Conservation (phyloP, 2,113 vertebrate species). For the Brachirus orientalis region DNA sequence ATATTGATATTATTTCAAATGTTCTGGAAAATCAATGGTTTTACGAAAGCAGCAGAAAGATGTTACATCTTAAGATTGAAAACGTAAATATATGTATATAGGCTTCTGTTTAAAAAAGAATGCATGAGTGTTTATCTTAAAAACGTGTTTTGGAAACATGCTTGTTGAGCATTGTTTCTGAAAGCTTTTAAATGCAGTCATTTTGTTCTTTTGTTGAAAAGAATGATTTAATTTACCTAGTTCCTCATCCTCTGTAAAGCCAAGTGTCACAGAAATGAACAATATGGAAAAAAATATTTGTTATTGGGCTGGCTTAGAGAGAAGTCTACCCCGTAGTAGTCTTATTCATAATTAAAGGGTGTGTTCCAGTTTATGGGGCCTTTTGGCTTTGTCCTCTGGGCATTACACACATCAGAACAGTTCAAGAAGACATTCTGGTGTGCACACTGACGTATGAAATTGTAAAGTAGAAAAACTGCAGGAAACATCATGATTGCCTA, state of each 20-base stretch:
- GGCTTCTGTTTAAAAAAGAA: neutral
- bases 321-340: slow-evolving; percentile 41
- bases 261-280: slow-evolving; percentile 71
- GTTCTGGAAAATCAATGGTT: neutral
- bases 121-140: slow-evolving; percentile 12
- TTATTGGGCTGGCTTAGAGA: slow-evolving; percentile 56
- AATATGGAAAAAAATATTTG: slow-evolving; percentile 66
- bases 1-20: neutral
- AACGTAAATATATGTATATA: slow-evolving; percentile 77
- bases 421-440: slow-evolving; percentile 44
- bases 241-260: slow-evolving; percentile 80
- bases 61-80: slow-evolving; percentile 24
- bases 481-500: slow-evolving; percentile 19
- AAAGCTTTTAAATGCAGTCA: slow-evolving; percentile 44
- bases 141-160: slow-evolving; percentile 71
- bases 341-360: slow-evolving; percentile 60
- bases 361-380: slow-evolving; percentile 56
- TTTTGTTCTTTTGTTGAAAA: slow-evolving; percentile 40
- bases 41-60: too few relatives aligned
- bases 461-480: slow-evolving; percentile 11
- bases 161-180: slow-evolving; percentile 77
- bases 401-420: slow-evolving; percentile 41
- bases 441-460: slow-evolving; percentile 8
- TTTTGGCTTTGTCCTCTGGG: slow-evolving; percentile 45
- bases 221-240: slow-evolving; percentile 82